These are phyloP conservation scores for Conops quadrifasciatus DNA, from an alignment of 2,888 invertebrate genomes.

Conservation along the genomic window DNA sequence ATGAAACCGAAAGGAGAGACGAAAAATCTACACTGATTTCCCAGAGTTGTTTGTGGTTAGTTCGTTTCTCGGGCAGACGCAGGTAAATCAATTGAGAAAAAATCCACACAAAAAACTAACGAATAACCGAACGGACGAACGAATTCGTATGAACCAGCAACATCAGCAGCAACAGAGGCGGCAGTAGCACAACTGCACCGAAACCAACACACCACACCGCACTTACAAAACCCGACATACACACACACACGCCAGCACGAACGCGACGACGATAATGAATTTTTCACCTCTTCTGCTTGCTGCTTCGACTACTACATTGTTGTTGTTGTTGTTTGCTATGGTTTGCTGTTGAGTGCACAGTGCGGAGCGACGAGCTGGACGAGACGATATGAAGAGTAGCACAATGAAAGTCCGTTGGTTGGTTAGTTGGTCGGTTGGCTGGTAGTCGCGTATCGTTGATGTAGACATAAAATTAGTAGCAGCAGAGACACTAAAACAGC, in stretches of 20 bases:
- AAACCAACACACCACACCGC: slow-evolving; percentile 19
- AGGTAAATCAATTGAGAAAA: slow-evolving; percentile 54
- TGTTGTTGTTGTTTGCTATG: slow-evolving; percentile 22
- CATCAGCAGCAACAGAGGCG: slow-evolving; percentile 31
- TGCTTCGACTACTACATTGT: slow-evolving; percentile 1
- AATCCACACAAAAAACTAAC: slow-evolving; percentile 47
- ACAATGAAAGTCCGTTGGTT: slow-evolving; percentile 59
- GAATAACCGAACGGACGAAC: slow-evolving; percentile 34
- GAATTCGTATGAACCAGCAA: slow-evolving; percentile 27
- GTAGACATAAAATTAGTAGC: slow-evolving; percentile 55
- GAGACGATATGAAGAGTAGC: slow-evolving; percentile 29
- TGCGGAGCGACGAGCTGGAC: slow-evolving; percentile 2
- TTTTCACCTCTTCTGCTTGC: slow-evolving; percentile 32
- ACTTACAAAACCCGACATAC: slow-evolving; percentile 41
- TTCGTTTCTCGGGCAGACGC: slow-evolving; percentile 47
- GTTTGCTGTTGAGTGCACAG: slow-evolving; percentile 7
- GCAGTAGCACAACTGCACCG: slow-evolving; percentile 5
- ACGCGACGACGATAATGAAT: slow-evolving; percentile 42
- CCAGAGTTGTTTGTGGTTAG: slow-evolving; percentile 43
- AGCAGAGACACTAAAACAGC: slow-evolving; percentile 6
- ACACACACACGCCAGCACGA: slow-evolving; percentile 34
- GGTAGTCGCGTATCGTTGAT: slow-evolving; percentile 58
- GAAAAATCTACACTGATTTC: slow-evolving; percentile 43
- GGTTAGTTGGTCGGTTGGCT: slow-evolving; percentile 55
- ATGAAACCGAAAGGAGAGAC: slow-evolving; percentile 13